Evolutionary conservation across 2,113 vertebrate genomes (phyloP).

Genomic region (Menidia beryllina): DNA sequence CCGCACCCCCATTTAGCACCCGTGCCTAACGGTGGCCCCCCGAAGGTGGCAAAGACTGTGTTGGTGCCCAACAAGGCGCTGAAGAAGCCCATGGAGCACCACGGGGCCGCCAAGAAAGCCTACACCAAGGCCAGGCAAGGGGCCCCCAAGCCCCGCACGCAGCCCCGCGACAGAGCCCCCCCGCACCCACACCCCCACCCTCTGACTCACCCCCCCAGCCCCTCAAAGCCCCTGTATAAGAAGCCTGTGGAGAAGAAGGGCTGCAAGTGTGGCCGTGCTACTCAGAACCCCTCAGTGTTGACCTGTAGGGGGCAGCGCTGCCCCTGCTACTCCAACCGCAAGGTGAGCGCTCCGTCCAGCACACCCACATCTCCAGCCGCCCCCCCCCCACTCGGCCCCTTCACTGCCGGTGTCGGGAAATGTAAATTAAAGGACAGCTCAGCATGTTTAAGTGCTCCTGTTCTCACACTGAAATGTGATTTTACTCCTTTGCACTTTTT

Average conservation of each 20-base stretch:
- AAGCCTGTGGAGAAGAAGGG: conserved; percentile 99
- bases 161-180: conserved; percentile 90
- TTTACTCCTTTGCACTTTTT: no score
- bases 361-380: no score
- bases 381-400: no score
- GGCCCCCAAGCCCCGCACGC: conserved; percentile 92
- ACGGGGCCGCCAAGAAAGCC: conserved; percentile 93
- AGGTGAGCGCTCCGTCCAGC: conserved; percentile 71
- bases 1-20: conserved; percentile 89
- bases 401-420: no score
- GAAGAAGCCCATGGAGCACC: conserved; percentile 94
- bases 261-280: conserved; percentile 98
- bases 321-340: conserved; percentile 99
- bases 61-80: conserved; percentile 90
- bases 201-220: conserved; percentile 86
- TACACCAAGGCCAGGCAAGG: conserved; percentile 93
- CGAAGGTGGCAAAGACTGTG: conserved; percentile 93
- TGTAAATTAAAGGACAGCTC: no score
- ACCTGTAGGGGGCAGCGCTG: conserved; percentile 99
- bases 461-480: no score
- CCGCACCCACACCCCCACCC: conserved; percentile 86
- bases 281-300: conserved; percentile 99
- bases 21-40: conserved; percentile 92
- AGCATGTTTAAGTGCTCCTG: no score
- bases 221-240: conserved; percentile 97